Evolutionary conservation across 2,113 vertebrate genomes (phyloP).

Genomic region (Gorsachius goisagi): DNA sequence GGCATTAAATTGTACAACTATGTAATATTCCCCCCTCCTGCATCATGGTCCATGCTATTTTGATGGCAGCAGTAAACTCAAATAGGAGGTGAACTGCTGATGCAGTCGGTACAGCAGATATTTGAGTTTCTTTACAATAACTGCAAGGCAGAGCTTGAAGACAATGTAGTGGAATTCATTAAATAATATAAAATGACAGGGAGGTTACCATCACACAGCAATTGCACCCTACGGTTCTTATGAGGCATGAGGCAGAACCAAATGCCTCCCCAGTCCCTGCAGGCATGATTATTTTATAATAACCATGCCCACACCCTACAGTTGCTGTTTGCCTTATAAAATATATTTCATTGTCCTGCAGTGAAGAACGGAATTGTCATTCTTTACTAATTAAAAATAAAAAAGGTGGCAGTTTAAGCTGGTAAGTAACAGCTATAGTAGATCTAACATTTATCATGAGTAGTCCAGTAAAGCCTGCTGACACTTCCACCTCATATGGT

Average conservation of each 20-base stretch:
- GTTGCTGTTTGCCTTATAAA: conserved; percentile 39
- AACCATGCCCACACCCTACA: neutral
- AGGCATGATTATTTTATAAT: conserved; percentile 35
- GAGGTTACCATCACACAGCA: neutral
- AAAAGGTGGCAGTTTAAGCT: neutral
- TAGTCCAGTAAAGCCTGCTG: neutral
- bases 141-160: conserved; percentile 52
- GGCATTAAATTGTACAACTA: neutral
- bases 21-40: neutral
- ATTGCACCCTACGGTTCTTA: conserved; percentile 18
- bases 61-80: neutral
- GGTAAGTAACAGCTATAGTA: neutral
- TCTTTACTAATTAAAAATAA: conserved; percentile 1
- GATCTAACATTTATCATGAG: neutral
- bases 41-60: neutral
- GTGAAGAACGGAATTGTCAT: neutral
- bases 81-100: neutral
- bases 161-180: conserved; percentile 26
- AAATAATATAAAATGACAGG: conserved; percentile 66
- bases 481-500: neutral
- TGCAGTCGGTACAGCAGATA: neutral
- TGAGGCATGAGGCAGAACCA: conserved; percentile 47
- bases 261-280: neutral
- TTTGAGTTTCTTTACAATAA: conserved; percentile 2
- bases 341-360: neutral